phyloP scores from a whole-genome alignment of 2,113 vertebrate genomes.

The Peromyscus californicus region DNA sequence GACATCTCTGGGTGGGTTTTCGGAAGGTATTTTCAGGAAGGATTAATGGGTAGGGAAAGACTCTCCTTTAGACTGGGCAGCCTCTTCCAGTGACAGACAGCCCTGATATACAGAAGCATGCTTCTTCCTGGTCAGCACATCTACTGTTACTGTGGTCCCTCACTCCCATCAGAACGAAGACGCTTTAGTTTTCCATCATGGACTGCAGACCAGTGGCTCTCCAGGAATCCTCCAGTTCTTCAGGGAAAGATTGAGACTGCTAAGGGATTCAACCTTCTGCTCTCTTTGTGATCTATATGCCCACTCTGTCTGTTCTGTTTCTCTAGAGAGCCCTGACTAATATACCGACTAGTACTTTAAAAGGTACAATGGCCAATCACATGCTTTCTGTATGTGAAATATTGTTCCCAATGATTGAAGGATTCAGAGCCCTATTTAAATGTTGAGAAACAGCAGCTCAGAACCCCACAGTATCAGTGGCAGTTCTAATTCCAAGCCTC shows the following conservation, averaged over 20 bases:
- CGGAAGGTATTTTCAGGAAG: background rate
- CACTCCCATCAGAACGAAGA: background rate
- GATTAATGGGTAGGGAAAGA: background rate
- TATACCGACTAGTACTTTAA: background rate
- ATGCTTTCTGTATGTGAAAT: background rate
- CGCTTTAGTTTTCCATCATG: background rate
- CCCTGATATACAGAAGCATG: background rate
- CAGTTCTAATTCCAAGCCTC: background rate
- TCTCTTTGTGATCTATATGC: background rate
- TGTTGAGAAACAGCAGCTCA: background rate
- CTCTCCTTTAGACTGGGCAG: background rate
- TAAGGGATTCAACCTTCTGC: background rate
- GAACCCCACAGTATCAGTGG: background rate
- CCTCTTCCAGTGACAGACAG: background rate
- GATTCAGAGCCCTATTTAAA: background rate
- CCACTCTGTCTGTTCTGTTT: background rate
- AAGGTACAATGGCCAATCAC: background rate
- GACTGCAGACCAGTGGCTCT: background rate
- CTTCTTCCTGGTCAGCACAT: background rate
- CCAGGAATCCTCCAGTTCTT: background rate
- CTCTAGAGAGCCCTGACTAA: background rate
- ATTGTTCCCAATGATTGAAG: background rate
- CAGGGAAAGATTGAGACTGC: background rate
- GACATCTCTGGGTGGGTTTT: background rate
- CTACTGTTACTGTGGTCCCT: background rate